These are phyloP conservation scores for Origma solitaria DNA, from an alignment of 2,113 vertebrate genomes.

Conservation along the genomic window DNA sequence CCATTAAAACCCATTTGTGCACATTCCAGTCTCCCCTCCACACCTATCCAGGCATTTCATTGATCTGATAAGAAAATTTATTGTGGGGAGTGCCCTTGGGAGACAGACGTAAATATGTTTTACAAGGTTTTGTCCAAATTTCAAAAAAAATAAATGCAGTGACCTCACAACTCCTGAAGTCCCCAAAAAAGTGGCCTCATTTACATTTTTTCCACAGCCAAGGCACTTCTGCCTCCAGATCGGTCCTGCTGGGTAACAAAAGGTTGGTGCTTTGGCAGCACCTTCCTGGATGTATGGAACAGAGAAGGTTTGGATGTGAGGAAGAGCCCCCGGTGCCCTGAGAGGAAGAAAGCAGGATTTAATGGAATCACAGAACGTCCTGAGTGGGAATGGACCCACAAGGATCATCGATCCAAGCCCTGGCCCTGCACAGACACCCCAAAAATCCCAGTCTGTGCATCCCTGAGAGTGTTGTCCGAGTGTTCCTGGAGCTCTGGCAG, in stretches of 20 bases:
- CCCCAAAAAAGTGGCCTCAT: accelerated
- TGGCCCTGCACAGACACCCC: background rate
- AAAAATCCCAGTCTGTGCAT: background rate
- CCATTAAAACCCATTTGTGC: background rate
- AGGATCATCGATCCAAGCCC: background rate
- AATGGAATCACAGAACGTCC: background rate
- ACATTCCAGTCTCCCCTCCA: background rate
- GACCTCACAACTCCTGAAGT: background rate
- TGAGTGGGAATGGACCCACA: background rate
- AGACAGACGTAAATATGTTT: background rate
- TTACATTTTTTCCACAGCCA: background rate
- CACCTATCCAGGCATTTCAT: background rate
- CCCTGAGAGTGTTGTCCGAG: accelerated
- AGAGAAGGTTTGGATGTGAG: background rate
- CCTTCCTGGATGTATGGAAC: background rate
- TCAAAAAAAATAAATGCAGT: background rate
- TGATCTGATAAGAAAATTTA: background rate
- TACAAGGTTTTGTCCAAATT: background rate
- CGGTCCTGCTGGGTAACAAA: background rate
- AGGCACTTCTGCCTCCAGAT: background rate
- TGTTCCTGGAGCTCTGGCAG: accelerated
- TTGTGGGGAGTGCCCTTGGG: background rate
- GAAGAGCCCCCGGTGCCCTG: background rate
- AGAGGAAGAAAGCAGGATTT: background rate
- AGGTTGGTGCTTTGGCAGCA: accelerated